phyloP scores from a whole-genome alignment of 2,797 vertebrate genomes.

The Mallotus villosus region DNA sequence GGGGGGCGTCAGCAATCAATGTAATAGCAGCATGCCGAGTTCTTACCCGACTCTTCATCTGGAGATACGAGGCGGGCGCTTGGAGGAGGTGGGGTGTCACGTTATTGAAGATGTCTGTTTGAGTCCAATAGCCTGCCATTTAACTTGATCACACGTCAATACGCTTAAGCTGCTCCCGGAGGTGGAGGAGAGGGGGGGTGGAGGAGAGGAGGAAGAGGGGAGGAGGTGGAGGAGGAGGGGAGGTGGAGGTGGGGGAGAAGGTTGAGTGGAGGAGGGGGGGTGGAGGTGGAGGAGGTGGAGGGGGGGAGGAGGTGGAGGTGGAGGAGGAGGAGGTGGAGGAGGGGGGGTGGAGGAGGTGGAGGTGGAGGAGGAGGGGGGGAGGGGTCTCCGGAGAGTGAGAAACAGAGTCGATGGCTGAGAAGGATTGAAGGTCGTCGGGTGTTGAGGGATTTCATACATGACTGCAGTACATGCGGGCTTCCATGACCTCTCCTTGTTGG shows the following conservation, averaged over 20 bases:
- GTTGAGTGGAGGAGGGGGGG: not conserved
- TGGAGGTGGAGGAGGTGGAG: not conserved
- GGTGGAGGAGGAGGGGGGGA: no score
- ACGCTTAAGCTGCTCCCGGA: slow-evolving; percentile 11
- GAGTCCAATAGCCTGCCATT: slow-evolving; percentile 26
- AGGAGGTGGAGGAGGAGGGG: not conserved
- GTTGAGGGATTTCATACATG: slow-evolving; percentile 34
- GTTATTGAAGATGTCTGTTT: slow-evolving; percentile 39
- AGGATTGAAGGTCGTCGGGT: slow-evolving; percentile 37
- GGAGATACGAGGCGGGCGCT: not conserved
- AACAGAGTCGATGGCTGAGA: not conserved
- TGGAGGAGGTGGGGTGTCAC: slow-evolving; percentile 20
- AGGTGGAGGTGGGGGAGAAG: slow-evolving; percentile 29
- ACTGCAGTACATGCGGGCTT: slow-evolving; percentile 2
- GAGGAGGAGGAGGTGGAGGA: not conserved
- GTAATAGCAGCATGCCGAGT: slow-evolving; percentile 40
- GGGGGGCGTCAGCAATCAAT: slow-evolving; percentile 37
- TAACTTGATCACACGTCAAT: slow-evolving; percentile 34
- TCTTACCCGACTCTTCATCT: slow-evolving; percentile 28
- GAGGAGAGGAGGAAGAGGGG: no score
- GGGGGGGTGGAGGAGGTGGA: not conserved
- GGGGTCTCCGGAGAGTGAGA: not conserved
- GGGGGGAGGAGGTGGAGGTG: not conserved
- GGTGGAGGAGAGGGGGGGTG: not conserved
- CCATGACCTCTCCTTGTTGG: slow-evolving; percentile 30